Evolutionary conservation across 2,797 vertebrate species (phyloP), one percentile per base, ranked within the genome.

Genomic region (Gymnocypris eckloni): DNA sequence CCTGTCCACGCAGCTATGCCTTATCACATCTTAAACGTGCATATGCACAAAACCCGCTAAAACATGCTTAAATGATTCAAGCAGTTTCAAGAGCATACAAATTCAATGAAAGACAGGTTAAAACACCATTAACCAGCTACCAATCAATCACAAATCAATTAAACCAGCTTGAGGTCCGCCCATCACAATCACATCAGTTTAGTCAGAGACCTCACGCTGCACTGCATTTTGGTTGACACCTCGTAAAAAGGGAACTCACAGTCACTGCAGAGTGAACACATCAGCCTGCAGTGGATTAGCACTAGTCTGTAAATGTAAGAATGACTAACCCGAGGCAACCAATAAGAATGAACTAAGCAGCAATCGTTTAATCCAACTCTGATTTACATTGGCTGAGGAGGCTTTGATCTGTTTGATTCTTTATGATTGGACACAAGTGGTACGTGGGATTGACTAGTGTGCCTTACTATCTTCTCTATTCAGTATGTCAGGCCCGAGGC

Each of bases 381-480:
- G 10, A 69, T 67, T 79, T 33, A 64, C 28, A 73, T 73, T 85
- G 84, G 77, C 33, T 73, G 28, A 81, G 70, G 16, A 73, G 25
- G 78, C 59, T 80, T 80, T 85, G 67, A 72, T 85, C 43, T 25
- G 13, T 2, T 22, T 2, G 11, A n/a, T 61, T 67, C 22, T 56
- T 80, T 80, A 41, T 80, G 77, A 85, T 81, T 75, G 56, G 56
- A 69, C 69, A 75, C 13, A 54, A 87, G 37, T 83, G n/a, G 33
- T 85, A 66, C 25, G 75, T 88, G 77, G 72, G 77, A 43, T 81
- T 79, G 20, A 20, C 33, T 73, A 45, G 59, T 82, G 25, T 71
- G 78, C 66, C 33, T 67, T 86, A 87, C 79, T 50, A 88, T 77
- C 28, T 45, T 77, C 71, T 70, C 82, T 41, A 78, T 86, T 86